phyloP scores from a whole-genome alignment of 1,140 invertebrate genomes.

The Trissolcus basalis region DNA sequence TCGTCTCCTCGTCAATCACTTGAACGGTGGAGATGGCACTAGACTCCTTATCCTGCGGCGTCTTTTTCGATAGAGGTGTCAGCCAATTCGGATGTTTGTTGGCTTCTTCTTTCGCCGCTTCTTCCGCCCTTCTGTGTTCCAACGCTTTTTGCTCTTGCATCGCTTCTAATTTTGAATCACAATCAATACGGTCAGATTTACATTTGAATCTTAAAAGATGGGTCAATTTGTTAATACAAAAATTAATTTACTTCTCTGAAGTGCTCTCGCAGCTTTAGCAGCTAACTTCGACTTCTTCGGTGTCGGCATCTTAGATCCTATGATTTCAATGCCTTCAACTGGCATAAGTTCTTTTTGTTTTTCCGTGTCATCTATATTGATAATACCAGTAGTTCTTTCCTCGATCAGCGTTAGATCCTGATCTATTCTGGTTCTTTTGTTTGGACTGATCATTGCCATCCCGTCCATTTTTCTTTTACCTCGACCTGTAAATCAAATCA shows the following conservation, averaged over 20 bases:
- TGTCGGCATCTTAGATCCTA: slow-evolving; percentile 46
- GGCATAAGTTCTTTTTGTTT: slow-evolving; percentile 11
- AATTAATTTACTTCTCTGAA: slow-evolving; percentile 35
- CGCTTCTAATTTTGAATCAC: slow-evolving; percentile 18
- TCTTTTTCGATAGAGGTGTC: slow-evolving; percentile 67
- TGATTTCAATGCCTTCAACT: slow-evolving; percentile 47
- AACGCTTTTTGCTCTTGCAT: slow-evolving; percentile 29
- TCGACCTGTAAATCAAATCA: slow-evolving; percentile 60
- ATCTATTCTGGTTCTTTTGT: slow-evolving; percentile 65
- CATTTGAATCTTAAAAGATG: slow-evolving; percentile 1
- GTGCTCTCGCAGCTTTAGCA: slow-evolving; percentile 25
- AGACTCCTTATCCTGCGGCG: slow-evolving; percentile 46
- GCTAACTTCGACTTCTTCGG: slow-evolving; percentile 28
- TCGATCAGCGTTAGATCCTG: slow-evolving; percentile 69
- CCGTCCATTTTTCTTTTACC: slow-evolving; percentile 72
- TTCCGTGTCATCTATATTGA: slow-evolving; percentile 60
- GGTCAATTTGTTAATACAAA: too few relatives aligned
- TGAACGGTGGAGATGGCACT: slow-evolving; percentile 77
- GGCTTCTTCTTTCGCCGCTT: slow-evolving; percentile 21
- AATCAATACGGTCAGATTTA: not conserved
- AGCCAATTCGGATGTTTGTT: slow-evolving; percentile 68
- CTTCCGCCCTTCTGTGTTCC: slow-evolving; percentile 13
- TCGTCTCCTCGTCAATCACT: slow-evolving; percentile 89
- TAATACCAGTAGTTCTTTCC: slow-evolving; percentile 65
- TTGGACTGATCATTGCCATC: slow-evolving; percentile 21